Evolutionary conservation across 2,797 vertebrate genomes (phyloP), one percentile per base, ranked within the genome.

Genomic region (Acestrorhynchus altus): DNA sequence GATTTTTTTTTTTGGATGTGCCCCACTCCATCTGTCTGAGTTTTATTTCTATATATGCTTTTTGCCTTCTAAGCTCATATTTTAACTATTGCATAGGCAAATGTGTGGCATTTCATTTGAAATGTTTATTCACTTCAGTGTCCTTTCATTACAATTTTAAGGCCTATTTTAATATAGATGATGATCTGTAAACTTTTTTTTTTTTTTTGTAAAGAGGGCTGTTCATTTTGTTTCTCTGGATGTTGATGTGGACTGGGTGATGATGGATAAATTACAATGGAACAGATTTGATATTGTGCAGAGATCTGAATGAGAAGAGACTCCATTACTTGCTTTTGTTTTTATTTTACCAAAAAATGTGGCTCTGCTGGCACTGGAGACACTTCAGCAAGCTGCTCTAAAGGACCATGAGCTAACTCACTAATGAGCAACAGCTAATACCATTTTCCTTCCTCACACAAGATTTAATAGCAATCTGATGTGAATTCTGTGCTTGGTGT

Each of bases 331-430:
- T 72, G 13, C 61, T 60, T 85, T 75, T 76, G 59, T 77, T 86
- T 88, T 90, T 86, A 90, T 90, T 90, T 90, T 93, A 92, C 92
- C 92, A 94, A 93, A 93, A n/a, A n/a, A n/a, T 88, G 85, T 88
- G 84, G 83, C 86, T 89, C 81, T 87, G 77, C 65, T 79, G 84
- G 77, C 82, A 76, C 26, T 59, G 66, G 64, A 73, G 57, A 52
- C 47, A 26, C 61, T 76, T 76, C 57, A 40, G 40, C 42, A 57
- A 44, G 59, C 72, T 80, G 70, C 72, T 77, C 64, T 66, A 42
- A 42, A 28, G 59, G 3, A 35, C 22, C 8, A 60, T 59, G 28
- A 16, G 20, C 74, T 72, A 69, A 69, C 66, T 52, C 31, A 44
- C 60, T 72, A 78, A 65, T 78, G 69, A 65, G 39, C 40, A 54